These are phyloP conservation scores for Allobates femoralis DNA, from an alignment of 2,797 vertebrate species.

Conservation along the genomic window DNA sequence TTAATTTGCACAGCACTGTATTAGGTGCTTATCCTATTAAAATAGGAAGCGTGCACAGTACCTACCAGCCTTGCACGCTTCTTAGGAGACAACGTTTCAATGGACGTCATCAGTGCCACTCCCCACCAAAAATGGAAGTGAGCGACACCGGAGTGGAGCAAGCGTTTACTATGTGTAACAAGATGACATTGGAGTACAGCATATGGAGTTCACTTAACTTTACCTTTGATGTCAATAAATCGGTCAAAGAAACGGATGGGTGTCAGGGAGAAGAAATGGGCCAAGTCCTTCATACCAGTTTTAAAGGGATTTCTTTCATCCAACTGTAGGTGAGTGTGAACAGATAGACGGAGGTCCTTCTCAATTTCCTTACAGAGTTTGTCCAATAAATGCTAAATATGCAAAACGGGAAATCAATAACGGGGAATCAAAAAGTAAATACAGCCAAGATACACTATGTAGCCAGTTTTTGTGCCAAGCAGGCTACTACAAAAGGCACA, in stretches of 20 bases:
- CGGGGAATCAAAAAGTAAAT: not conserved
- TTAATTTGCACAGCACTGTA: too few relatives aligned
- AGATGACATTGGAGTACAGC: not conserved
- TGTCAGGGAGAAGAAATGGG: conserved; percentile 94
- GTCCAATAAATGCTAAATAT: conserved; percentile 87
- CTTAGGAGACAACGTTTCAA: too few relatives aligned
- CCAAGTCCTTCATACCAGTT: conserved; percentile 97
- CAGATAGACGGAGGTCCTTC: conserved; percentile 96
- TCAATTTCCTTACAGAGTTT: conserved; percentile 98
- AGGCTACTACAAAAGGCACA: too few relatives aligned
- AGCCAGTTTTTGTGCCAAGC: not conserved
- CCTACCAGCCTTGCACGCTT: too few relatives aligned
- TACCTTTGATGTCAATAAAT: conserved; percentile 98
- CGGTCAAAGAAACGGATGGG: conserved; percentile 97
- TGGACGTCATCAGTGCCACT: too few relatives aligned
- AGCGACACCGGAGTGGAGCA: too few relatives aligned
- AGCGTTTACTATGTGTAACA: too few relatives aligned
- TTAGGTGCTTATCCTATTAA: too few relatives aligned
- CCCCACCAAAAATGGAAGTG: too few relatives aligned
- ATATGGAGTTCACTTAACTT: not conserved
- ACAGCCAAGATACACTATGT: not conserved
- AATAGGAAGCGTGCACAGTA: too few relatives aligned
- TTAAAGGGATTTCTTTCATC: conserved; percentile 98
- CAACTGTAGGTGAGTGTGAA: conserved; percentile 95
- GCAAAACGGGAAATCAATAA: not conserved